Base-by-base conservation (phyloP, 23 tunicate species). In the Clavelina lepadiformis region DNA sequence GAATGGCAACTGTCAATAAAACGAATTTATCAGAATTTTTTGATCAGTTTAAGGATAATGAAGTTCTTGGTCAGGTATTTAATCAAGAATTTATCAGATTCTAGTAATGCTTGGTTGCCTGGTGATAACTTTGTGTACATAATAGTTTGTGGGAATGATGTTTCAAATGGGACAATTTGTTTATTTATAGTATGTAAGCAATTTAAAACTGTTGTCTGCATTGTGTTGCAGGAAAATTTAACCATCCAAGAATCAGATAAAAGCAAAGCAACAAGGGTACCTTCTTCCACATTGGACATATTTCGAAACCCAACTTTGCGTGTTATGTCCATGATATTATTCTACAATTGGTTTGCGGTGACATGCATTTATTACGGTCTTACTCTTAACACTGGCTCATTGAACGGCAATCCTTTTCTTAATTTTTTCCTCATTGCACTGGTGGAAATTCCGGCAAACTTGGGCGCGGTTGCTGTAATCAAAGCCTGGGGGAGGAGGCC, bases 321-420 rank as follows among this genome's bases (percentile, higher is more conserved):
- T 6, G 58, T 6, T 0, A 84, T 72, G 3, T 51, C 93, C 0
- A 32, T 76, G 28, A 31, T 76, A 22, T 52, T 84, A 26, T 50
- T 67, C 18, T 84, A 76, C 67, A 84, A 84, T 51, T 84, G 93
- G 96, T 87, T 87, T 54, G 70, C 80, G 13, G 75, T 61, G 32
- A 58, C 87, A 1, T 87, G 87, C 56, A 61, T 79, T 19, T 87
- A 79, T 61, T 87, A 87, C 67, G 96, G 96, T 1, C 69, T 87
- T 8, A 79, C 96, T 5, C 74, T 87, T 28, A 80, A 78, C 51
- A 46, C 89, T 24, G 49, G 72, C 1, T 31, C 57, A 7, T 54
- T 76, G 28, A 20, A 26, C 46, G 82, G 88, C 28, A 75, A 74
- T 49, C 72, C 72, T 21, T 84, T 76, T 51, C 65, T 84, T 3